Percentiles rank a stretch among this genome's conserved stretches.
Evolutionary conservation across 2,113 vertebrate species (phyloP).

Genomic region (Phylloscopus trochiloides): DNA sequence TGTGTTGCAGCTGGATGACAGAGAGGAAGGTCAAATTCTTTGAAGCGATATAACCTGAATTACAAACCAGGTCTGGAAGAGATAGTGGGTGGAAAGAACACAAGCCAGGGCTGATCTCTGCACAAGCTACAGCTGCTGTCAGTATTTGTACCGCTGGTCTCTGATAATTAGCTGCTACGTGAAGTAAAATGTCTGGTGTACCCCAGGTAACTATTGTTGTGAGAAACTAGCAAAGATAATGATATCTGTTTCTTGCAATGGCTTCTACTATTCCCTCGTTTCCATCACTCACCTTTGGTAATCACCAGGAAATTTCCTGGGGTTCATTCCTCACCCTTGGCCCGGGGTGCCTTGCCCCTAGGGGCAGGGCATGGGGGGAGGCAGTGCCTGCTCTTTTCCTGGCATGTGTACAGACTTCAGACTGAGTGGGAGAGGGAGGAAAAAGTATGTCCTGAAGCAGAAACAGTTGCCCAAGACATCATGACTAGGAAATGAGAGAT

Average conservation of each 20-base stretch:
- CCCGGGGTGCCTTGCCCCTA: accelerated
- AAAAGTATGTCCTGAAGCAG: not conserved
- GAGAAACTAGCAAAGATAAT: slow-evolving; percentile 44
- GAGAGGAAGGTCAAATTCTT: slow-evolving; percentile 34
- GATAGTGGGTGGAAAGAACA: slow-evolving; percentile 30
- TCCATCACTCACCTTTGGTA: slow-evolving; percentile 46
- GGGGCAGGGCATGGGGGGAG: not conserved
- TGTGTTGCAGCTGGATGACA: not conserved
- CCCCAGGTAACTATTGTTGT: slow-evolving; percentile 51
- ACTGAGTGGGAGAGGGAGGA: not conserved
- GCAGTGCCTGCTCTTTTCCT: not conserved
- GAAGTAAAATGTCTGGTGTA: slow-evolving; percentile 29
- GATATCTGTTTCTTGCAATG: slow-evolving; percentile 60
- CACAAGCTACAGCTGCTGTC: not conserved
- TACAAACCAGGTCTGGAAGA: slow-evolving; percentile 24
- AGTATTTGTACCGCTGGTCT: slow-evolving; percentile 8
- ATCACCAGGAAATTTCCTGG: slow-evolving; percentile 35
- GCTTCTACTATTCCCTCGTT: slow-evolving; percentile 5
- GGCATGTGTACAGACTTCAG: not conserved
- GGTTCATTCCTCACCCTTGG: not conserved
- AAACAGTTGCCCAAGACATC: not conserved
- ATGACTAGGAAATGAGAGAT: not conserved
- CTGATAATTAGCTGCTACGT: slow-evolving; percentile 63
- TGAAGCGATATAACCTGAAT: slow-evolving; percentile 43
- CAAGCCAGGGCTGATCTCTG: slow-evolving; percentile 15